A percentile compares a stretch with the other conserved stretches of the same genome.
Evolutionary conservation across 2,113 vertebrate species (phyloP).

Genomic region (Corydoras maculifer): DNA sequence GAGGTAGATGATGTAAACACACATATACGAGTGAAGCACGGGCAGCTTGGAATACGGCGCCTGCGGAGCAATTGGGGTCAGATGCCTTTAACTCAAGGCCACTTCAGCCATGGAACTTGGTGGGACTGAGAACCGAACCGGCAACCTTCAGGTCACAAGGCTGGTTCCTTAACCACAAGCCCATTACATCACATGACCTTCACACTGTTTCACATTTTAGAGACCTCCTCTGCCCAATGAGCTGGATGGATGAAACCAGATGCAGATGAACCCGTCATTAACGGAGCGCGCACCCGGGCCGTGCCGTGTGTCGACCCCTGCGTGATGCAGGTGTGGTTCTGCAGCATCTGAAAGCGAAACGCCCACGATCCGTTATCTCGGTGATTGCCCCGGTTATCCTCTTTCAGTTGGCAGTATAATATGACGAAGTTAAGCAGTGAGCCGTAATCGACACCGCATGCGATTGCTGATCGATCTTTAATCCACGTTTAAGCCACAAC

Average conservation of each 20-base stretch:
- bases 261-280: background rate
- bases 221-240: background rate
- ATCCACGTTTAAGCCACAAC: background rate
- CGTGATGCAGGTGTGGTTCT: background rate
- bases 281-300: background rate
- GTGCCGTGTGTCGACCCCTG: background rate
- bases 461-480: background rate
- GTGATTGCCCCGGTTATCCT: background rate
- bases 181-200: too few species aligned
- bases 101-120: too few species aligned
- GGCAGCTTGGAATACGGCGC: too few species aligned
- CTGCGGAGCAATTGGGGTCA: too few species aligned
- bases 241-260: background rate
- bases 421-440: background rate
- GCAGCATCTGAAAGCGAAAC: background rate
- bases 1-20: too few species aligned
- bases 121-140: too few species aligned
- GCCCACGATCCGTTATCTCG: background rate
- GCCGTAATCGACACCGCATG: background rate
- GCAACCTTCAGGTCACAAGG: too few species aligned
- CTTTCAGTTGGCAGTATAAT: background rate
- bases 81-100: too few species aligned
- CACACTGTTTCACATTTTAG: background rate
- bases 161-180: too few species aligned
- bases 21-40: too few species aligned